Conservation (phyloP, 92 coral and sea anemone genomes). For the Zoanthus solanderi region DNA sequence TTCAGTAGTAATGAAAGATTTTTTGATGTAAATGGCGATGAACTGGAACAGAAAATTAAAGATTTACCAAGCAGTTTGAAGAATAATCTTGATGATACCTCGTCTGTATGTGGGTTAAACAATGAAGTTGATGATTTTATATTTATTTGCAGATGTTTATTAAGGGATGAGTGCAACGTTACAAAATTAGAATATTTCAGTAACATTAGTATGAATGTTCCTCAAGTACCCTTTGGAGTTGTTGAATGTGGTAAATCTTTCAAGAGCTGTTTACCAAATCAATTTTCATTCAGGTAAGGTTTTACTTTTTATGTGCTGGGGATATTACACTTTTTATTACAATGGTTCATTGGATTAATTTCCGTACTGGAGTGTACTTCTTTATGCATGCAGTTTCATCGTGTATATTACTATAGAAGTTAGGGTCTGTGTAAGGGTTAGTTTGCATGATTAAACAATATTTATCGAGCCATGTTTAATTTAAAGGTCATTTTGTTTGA, state of each 20-base stretch:
- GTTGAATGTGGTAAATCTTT: constrained; percentile 66
- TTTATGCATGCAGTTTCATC: no score
- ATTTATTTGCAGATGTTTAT: not conserved
- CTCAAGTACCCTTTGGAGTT: constrained; percentile 68
- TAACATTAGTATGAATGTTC: constrained; percentile 32
- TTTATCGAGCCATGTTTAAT: no score
- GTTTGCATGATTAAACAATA: no score
- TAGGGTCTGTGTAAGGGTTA: no score
- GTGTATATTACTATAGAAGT: no score
- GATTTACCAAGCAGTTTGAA: not conserved
- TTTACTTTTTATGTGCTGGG: no score
- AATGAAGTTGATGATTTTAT: not conserved
- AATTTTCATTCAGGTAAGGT: constrained; percentile 65
- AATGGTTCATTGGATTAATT: no score
- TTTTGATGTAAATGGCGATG: not conserved
- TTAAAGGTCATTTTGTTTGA: no score
- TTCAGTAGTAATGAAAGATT: not conserved
- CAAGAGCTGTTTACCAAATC: constrained; percentile 28
- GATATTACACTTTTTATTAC: no score
- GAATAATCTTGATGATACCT: not conserved
- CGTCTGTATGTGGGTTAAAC: not conserved
- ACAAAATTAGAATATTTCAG: constrained; percentile 7
- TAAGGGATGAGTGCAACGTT: constrained; percentile 11
- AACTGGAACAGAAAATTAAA: not conserved
- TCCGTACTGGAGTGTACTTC: no score